Base-by-base conservation (phyloP, 2,113 vertebrate genomes). In the Cebidichthys violaceus region DNA sequence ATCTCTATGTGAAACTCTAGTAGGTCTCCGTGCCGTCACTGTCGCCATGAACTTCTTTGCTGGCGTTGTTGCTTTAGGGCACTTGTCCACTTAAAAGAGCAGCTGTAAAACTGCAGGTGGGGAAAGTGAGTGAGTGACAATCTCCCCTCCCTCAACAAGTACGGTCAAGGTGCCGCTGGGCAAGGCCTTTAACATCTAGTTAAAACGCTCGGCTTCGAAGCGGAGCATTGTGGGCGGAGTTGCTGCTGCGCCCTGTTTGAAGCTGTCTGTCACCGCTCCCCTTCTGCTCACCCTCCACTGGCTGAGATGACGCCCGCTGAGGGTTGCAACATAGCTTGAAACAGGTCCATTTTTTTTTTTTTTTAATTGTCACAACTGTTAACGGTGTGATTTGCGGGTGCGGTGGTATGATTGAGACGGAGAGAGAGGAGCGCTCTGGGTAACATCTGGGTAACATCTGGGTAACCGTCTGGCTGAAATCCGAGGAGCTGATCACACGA, bases 1-100 rank as follows among this genome's bases (percentile, higher is more conserved):
- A 2, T 82, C 57, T 41, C 59, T 29, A 6, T 60, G 54, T 65
- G 73, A 83, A 76, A 82, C 75, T 82, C 66, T 64, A 65, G 75
- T 73, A 54, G 80, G 69, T 77, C 65, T 67, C 66, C 9, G 31
- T 50, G 73, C 39, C 31, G 41, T 77, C 39, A 66, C 70, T 37
- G 57, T 71, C n/a, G 1, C 77, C 37, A n/a, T 22, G 2, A 15
- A 69, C 64, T 61, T 8, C 29, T 18, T 3, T 45, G 54, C 47
- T 77, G 76, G 27, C 24, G 60, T n/a, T 64, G 20, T 66, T 76
- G 27, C 55, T n/a, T 69, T 33, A n/a, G 13, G 41, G 24, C 29
- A 13, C 33, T 29, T 65, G 20, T 74, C 8, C 9, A 17, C 20
- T 37, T 27, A 24, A 75, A 52, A 52, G 59, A 35, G 22, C 60